These are phyloP conservation scores for Julus scanicus DNA, from an alignment of 2,888 invertebrate genomes.

Conservation along the genomic window DNA sequence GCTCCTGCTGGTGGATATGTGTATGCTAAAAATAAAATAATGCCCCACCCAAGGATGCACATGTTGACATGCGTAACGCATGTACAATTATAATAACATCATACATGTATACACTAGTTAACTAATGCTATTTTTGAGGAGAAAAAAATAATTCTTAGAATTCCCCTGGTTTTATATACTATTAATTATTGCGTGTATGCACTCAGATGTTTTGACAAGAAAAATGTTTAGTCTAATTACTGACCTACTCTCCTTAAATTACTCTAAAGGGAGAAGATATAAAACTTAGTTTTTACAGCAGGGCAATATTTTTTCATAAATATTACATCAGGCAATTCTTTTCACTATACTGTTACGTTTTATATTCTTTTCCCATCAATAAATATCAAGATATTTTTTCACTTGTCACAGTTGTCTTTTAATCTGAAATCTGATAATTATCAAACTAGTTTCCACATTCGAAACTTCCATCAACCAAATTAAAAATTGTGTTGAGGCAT, in stretches of 20 bases:
- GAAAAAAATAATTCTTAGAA: background rate
- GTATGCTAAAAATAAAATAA: slow-evolving; percentile 2
- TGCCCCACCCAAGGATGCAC: slow-evolving; percentile 36
- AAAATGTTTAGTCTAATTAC: background rate
- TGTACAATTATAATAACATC: background rate
- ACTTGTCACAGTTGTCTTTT: no score
- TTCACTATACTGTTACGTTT: no score
- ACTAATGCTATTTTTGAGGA: background rate
- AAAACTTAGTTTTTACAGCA: background rate
- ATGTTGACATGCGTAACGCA: slow-evolving; percentile 16
- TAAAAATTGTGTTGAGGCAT: background rate
- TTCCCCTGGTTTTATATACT: background rate
- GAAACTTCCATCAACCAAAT: slow-evolving; percentile 2
- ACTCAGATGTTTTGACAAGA: background rate
- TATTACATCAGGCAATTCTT: background rate
- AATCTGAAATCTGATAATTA: background rate
- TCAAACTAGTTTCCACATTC: background rate
- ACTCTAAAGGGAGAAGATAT: background rate
- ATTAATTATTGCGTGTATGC: background rate
- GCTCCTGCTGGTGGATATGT: background rate
- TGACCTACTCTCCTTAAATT: background rate
- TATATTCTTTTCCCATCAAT: background rate
- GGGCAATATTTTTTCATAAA: background rate
- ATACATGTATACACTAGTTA: no score
- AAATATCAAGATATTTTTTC: background rate